Conservation (phyloP, 2,797 vertebrate genomes). For the Rousettus madagascariensis region DNA sequence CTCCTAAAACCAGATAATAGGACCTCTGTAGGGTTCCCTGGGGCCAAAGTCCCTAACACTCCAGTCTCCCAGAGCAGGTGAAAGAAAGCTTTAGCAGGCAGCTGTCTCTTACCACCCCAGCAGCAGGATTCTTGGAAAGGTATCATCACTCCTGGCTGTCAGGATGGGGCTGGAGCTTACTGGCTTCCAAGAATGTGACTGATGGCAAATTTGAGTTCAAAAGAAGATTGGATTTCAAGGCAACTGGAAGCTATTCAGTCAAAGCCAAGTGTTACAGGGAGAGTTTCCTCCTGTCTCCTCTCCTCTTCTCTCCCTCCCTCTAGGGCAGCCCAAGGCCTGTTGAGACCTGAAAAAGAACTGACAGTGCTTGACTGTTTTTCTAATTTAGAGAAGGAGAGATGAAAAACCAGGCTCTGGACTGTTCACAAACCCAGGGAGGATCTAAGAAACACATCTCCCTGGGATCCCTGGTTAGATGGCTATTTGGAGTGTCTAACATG, state of each 20-base stretch:
- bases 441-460: not conserved
- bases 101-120: conserved; percentile 47
- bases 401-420: conserved; percentile 68
- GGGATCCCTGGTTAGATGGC: not conserved
- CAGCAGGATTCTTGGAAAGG: conserved; percentile 76
- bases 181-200: conserved; percentile 86
- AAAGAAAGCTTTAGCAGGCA: conserved; percentile 71
- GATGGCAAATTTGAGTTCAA: conserved; percentile 86
- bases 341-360: conserved; percentile 81
- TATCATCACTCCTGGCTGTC: conserved; percentile 80
- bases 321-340: conserved; percentile 81
- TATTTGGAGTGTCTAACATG: not conserved
- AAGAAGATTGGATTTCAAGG: conserved; percentile 88
- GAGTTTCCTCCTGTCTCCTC: conserved; percentile 80
- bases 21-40: not conserved
- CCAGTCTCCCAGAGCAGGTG: conserved; percentile 75
- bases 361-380: conserved; percentile 76
- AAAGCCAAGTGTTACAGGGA: conserved; percentile 83
- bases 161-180: conserved; percentile 73
- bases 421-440: not conserved
- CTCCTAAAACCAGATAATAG: not conserved
- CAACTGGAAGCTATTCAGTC: conserved; percentile 87
- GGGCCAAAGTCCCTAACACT: not conserved
- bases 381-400: conserved; percentile 79
- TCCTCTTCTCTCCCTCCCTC: conserved; percentile 56